phyloP scores from a whole-genome alignment of 2,888 invertebrate genomes.

The Dione juno region DNA sequence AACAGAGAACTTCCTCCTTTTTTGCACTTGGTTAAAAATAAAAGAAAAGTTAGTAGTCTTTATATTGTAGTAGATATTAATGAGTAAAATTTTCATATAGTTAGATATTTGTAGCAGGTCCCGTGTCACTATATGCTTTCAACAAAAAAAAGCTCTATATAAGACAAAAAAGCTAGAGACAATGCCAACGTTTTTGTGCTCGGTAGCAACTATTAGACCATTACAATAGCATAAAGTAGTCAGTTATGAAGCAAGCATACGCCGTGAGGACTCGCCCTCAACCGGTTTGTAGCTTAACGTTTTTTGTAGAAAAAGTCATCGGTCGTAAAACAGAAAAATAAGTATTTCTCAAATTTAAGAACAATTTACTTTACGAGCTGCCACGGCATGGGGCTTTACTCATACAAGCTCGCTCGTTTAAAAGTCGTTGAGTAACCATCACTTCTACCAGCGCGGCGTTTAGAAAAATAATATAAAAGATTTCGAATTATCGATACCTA shows the following conservation, averaged over 20 bases:
- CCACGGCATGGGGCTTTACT: conserved; percentile 23
- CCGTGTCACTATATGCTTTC: too few species aligned
- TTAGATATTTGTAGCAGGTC: too few species aligned
- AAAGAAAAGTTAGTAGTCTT: too few species aligned
- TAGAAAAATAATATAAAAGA: conserved; percentile 49
- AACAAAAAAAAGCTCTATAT: too few species aligned
- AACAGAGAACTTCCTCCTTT: too few species aligned
- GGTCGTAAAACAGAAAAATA: conserved; percentile 48
- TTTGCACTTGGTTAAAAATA: too few species aligned
- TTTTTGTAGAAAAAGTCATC: conserved; percentile 71
- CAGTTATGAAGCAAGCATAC: conserved; percentile 74
- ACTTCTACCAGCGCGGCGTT: conserved; percentile 39
- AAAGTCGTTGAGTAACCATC: conserved; percentile 30
- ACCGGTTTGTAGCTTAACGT: conserved; percentile 73
- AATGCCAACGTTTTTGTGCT: conserved; percentile 75
- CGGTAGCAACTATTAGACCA: conserved; percentile 74
- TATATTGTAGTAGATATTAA: too few species aligned
- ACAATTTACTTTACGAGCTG: conserved; percentile 46
- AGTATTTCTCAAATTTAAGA: conserved; percentile 46
- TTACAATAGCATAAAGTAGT: conserved; percentile 81
- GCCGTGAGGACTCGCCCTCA: conserved; percentile 66
- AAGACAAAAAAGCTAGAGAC: conserved; percentile 73
- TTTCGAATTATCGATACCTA: conserved; percentile 75
- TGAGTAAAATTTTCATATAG: too few species aligned
- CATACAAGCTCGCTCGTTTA: conserved; percentile 31